Evolutionary conservation across 2,888 invertebrate genomes (phyloP), one percentile per base, ranked within the genome.

Genomic region (Nephrocerus scutellatus): DNA sequence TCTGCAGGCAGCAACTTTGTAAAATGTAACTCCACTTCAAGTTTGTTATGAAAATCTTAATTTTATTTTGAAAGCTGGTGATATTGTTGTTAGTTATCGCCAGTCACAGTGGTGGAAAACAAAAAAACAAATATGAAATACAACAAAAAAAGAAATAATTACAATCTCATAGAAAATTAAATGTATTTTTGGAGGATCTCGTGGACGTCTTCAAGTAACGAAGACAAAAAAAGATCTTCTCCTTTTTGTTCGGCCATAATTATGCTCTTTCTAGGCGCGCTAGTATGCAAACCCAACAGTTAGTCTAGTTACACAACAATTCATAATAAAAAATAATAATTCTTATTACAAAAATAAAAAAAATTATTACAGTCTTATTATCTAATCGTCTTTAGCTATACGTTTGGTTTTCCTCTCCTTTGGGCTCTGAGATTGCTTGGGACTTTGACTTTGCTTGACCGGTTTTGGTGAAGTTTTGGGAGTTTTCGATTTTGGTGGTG

Each of bases 371-470:
- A 49, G 49, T 48, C 49, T 49, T 50, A 44, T 68, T 64, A 12
- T 47, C 46, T 51, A 73, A 56, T 81, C 79, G 62, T 82, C 81
- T 50, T 83, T 83, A 33, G 76, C 80, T 36, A 80, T 73, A 64
- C 81, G 76, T 68, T 84, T 85, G 28, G 77, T 77, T 71, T 84
- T 87, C 60, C 86, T 77, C 67, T 82, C 74, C 57, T 82, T 80
- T 36, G 86, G 85, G 49, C 84, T 85, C 60, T 82, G 82, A 39
- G 52, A 55, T 32, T 75, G 70, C 25, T 77, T 70, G 79, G 75
- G 64, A 77, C 80, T 49, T 78, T 80, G 56, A 42, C 56, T 49
- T 74, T 71, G 60, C 74, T 77, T 58, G 46, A 50, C 49, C n/a
- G 60, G 55, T 60, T 72, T 73, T 39, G 74, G 72, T 12, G 66